A percentile compares a stretch with the other conserved stretches of the same genome.
Evolutionary conservation across 2,113 vertebrate species (phyloP).

Genomic region (Pangasianodon hypophthalmus): DNA sequence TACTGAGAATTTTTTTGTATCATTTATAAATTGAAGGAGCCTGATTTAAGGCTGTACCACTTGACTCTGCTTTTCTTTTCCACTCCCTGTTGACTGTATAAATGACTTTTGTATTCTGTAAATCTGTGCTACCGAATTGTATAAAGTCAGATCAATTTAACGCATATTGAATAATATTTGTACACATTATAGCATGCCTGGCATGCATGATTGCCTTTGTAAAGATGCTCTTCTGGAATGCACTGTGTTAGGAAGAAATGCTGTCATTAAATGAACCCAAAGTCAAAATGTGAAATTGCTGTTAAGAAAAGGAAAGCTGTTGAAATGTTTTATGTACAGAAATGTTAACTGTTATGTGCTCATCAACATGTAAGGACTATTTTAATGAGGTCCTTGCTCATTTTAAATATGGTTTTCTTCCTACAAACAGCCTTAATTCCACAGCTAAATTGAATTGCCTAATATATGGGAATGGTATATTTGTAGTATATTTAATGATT

Average conservation of each 20-base stretch:
- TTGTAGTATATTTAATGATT: constrained; percentile 35
- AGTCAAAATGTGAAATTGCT: constrained; percentile 34
- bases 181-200: constrained; percentile 47
- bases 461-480: constrained; percentile 38
- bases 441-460: constrained; percentile 40
- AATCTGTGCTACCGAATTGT: constrained; percentile 24
- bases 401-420: constrained; percentile 22
- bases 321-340: constrained; percentile 42
- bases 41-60: not conserved
- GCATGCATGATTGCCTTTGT: constrained; percentile 47
- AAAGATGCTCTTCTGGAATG: constrained; percentile 37
- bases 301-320: constrained; percentile 21
- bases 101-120: constrained; percentile 20
- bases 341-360: constrained; percentile 33
- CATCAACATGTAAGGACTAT: constrained; percentile 33
- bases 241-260: constrained; percentile 37
- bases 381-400: constrained; percentile 33
- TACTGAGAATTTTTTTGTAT: constrained; percentile 5
- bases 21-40: not conserved
- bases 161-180: constrained; percentile 31
- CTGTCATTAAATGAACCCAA: constrained; percentile 45
- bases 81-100: constrained; percentile 24
- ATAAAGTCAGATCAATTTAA: constrained; percentile 28
- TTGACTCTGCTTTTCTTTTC: not conserved
- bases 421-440: constrained; percentile 31